phyloP scores from a whole-genome alignment of 2,113 vertebrate genomes.

The Upupa epops region DNA sequence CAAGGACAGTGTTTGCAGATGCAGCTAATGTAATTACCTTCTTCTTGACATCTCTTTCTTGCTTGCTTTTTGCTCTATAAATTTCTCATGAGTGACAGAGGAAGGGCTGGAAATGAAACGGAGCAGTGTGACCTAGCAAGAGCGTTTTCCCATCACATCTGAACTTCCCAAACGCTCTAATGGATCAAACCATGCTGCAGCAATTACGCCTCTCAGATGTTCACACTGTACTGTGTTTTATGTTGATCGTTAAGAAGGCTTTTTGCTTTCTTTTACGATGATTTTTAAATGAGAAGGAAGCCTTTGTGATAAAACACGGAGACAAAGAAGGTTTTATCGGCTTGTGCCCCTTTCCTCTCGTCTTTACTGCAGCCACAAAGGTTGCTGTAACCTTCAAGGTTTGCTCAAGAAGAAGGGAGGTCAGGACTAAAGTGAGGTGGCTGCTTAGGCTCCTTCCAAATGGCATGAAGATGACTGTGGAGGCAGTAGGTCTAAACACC shows the following conservation, averaged over 20 bases:
- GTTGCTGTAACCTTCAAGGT: background rate
- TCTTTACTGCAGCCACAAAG: background rate
- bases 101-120: background rate
- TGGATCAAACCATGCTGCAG: background rate
- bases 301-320: background rate
- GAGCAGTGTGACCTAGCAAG: background rate
- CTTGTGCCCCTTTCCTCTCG: background rate
- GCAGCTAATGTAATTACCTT: constrained; percentile 60
- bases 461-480: background rate
- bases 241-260: background rate
- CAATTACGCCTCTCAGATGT: background rate
- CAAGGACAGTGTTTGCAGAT: constrained; percentile 53
- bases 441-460: background rate
- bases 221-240: background rate
- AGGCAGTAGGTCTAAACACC: background rate
- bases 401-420: background rate
- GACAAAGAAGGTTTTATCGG: background rate
- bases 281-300: background rate
- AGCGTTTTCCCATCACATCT: background rate
- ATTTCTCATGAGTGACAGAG: background rate
- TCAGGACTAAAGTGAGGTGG: background rate
- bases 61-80: background rate
- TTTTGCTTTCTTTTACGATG: background rate
- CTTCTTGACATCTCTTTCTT: background rate
- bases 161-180: background rate